A percentile compares a stretch with the other conserved stretches of the same genome.
phyloP scores from a whole-genome alignment of 2,888 invertebrate species.

The Mantis religiosa region DNA sequence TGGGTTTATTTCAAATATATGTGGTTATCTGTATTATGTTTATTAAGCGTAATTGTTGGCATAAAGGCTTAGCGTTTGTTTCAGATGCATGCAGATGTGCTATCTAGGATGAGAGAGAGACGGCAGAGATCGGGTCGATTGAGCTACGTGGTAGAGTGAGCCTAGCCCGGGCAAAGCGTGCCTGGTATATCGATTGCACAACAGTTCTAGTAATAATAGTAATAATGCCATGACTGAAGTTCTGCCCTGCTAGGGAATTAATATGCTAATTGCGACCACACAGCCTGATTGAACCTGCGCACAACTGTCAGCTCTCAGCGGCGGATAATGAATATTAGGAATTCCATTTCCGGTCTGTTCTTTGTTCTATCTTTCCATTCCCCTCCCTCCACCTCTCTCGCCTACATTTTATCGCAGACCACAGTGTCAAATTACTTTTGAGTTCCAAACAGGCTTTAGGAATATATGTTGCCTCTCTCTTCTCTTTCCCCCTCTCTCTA shows the following conservation, averaged over 20 bases:
- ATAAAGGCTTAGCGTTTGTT: no score
- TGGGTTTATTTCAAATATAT: no score
- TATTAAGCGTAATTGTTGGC: no score
- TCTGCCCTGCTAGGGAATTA: background rate
- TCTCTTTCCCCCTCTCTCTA: background rate
- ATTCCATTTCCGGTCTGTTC: background rate
- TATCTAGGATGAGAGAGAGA: background rate
- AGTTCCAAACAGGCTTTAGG: background rate
- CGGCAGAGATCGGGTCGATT: background rate
- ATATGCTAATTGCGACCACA: background rate
- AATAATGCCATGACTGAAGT: background rate
- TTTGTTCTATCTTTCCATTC: background rate
- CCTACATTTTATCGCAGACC: background rate
- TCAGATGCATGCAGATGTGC: background rate
- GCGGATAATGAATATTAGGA: conserved; percentile 16
- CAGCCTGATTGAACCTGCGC: background rate
- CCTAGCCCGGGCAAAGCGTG: conserved; percentile 17
- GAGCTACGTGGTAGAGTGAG: background rate
- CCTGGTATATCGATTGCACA: background rate
- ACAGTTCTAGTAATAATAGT: background rate
- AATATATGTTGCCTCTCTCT: background rate
- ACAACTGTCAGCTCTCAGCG: background rate
- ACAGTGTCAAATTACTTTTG: conserved; percentile 8
- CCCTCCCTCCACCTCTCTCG: background rate
- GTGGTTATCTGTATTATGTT: no score